These are phyloP conservation scores for Seriola rivoliana DNA, from an alignment of 2,113 vertebrate genomes.

Conservation along the genomic window DNA sequence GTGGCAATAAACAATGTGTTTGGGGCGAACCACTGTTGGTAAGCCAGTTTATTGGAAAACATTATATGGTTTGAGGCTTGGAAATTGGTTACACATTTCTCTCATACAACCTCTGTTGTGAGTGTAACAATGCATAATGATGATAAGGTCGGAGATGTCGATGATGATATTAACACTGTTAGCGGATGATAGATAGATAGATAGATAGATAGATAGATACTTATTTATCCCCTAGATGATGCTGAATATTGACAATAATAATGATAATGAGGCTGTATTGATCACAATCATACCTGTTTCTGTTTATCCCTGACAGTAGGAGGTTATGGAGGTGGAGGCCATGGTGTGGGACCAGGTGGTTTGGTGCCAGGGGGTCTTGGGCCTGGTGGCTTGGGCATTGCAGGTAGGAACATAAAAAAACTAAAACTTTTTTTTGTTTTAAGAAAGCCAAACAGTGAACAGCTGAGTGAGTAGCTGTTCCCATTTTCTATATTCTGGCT, in stretches of 20 bases:
- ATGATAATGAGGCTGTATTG: not conserved
- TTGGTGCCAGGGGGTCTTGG: slow-evolving; percentile 70
- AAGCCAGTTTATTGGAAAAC: slow-evolving; percentile 38
- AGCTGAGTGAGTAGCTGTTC: not conserved
- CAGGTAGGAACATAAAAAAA: slow-evolving; percentile 60
- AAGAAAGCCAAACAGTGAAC: not conserved
- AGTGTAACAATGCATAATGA: slow-evolving; percentile 10
- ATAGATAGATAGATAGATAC: no score
- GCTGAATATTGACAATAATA: not conserved
- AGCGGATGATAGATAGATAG: not conserved
- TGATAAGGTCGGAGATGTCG: not conserved
- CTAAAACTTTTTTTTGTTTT: not conserved
- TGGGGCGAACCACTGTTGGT: not conserved
- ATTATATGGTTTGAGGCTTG: slow-evolving; percentile 12
- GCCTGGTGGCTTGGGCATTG: slow-evolving; percentile 50
- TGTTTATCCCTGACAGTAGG: slow-evolving; percentile 48
- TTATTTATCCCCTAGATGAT: not conserved
- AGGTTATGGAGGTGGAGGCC: slow-evolving; percentile 72
- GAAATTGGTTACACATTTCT: slow-evolving; percentile 23
- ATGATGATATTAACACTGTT: slow-evolving; percentile 9
- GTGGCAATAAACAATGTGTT: slow-evolving; percentile 46
- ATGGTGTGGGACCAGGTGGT: slow-evolving; percentile 62
- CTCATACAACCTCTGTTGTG: not conserved
- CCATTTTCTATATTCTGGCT: not conserved
- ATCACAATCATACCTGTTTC: not conserved